A percentile compares a stretch with the other conserved stretches of the same genome.
Conservation (phyloP, 2,888 invertebrate genomes). For the Catotricha subobsoleta region DNA sequence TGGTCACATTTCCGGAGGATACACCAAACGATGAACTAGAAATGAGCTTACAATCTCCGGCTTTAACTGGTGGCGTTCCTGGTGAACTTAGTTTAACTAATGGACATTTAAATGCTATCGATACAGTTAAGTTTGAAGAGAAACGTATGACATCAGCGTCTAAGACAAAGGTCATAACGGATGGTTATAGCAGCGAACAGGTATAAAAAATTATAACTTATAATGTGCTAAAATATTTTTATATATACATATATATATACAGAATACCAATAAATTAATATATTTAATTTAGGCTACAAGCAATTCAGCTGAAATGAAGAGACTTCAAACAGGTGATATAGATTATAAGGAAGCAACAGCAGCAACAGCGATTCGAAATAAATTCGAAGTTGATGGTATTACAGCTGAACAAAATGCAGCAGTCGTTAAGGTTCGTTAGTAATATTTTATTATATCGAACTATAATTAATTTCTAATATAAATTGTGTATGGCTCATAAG, state of each 20-base stretch:
- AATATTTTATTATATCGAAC: too few relatives aligned
- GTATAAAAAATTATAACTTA: too few relatives aligned
- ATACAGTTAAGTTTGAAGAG: constrained; percentile 67
- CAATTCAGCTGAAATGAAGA: constrained; percentile 50
- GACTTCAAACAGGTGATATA: constrained; percentile 63
- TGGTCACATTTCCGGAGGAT: constrained; percentile 70
- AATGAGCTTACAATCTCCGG: too few relatives aligned
- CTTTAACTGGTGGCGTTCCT: neutral
- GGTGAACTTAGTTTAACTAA: neutral
- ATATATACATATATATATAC: too few relatives aligned
- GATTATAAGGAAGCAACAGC: constrained; percentile 65
- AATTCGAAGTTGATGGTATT: constrained; percentile 67
- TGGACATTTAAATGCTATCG: constrained; percentile 19
- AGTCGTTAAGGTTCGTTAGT: constrained; percentile 47
- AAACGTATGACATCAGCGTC: constrained; percentile 63
- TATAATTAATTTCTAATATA: too few relatives aligned
- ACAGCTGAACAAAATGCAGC: constrained; percentile 73
- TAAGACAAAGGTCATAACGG: constrained; percentile 61
- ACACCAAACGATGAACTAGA: constrained; percentile 37
- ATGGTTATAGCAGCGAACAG: constrained; percentile 65
- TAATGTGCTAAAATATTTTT: too few relatives aligned
- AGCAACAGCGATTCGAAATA: constrained; percentile 57
- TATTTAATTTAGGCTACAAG: constrained; percentile 31
- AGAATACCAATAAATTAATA: too few relatives aligned
- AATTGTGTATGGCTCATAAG: too few relatives aligned